Conservation (phyloP, 2,888 invertebrate species). For the Timema cristinae region DNA sequence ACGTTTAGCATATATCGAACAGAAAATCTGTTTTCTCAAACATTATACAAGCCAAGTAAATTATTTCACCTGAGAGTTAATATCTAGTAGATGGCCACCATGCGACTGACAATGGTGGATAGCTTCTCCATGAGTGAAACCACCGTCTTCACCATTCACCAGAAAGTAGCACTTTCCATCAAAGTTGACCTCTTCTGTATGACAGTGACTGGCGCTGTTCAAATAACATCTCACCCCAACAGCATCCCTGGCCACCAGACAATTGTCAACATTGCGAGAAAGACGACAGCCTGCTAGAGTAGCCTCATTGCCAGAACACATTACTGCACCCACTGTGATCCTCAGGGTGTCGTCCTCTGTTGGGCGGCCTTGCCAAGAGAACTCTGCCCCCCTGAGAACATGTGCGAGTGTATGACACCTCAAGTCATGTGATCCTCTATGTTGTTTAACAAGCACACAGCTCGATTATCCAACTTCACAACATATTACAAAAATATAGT, state of each 20-base stretch:
- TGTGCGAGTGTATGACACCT: no score
- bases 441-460: no score
- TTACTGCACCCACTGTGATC: conserved; percentile 43
- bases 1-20: no score
- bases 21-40: not conserved
- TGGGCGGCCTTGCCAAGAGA: conserved; percentile 48
- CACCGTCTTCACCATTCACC: conserved; percentile 17
- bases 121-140: conserved; percentile 45
- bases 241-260: conserved; percentile 43
- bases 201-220: conserved; percentile 46
- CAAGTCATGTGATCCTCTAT: no score
- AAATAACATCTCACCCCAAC: conserved; percentile 45
- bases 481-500: no score
- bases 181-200: conserved; percentile 48
- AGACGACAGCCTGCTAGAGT: conserved; percentile 36
- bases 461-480: no score
- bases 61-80: conserved; percentile 42
- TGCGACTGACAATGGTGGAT: conserved; percentile 44
- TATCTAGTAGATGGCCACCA: conserved; percentile 47
- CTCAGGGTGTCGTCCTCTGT: conserved; percentile 38
- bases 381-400: conserved; percentile 47
- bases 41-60: not conserved
- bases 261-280: conserved; percentile 30
- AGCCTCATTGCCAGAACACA: conserved; percentile 46
- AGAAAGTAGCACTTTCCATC: conserved; percentile 50